A percentile compares a stretch with the other conserved stretches of the same genome.
These are phyloP conservation scores for Tenualosa ilisha DNA, from an alignment of 2,797 vertebrate genomes.

Conservation along the genomic window DNA sequence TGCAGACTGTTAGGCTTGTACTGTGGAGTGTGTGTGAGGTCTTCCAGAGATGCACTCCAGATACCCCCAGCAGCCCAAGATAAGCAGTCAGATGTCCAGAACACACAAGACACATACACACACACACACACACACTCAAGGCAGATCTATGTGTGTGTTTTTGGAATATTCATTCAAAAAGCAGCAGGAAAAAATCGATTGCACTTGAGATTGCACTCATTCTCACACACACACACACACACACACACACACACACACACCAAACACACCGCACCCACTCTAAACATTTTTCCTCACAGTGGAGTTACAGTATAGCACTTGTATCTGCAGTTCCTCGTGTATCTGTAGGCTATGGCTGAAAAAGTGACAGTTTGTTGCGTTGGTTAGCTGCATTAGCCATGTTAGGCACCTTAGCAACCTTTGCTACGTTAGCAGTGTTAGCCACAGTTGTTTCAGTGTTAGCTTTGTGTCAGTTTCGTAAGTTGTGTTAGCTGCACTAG, in stretches of 20 bases:
- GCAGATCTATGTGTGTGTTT: not conserved
- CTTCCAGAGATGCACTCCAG: slow-evolving; percentile 4
- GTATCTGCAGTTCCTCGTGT: not conserved
- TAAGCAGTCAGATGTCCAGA: not conserved
- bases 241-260: not conserved
- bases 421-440: not conserved
- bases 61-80: slow-evolving; percentile 10
- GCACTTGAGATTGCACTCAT: too few species aligned
- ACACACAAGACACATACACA: slow-evolving; percentile 6
- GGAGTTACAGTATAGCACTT: not conserved
- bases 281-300: not conserved
- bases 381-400: not conserved
- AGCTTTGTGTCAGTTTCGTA: not conserved
- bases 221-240: not conserved
- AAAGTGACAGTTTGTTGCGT: too few species aligned
- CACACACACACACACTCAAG: not conserved
- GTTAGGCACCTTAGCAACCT: not conserved
- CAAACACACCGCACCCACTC: not conserved
- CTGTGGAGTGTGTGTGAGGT: not conserved
- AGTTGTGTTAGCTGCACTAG: too few species aligned
- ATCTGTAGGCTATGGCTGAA: too few species aligned
- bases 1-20: not conserved
- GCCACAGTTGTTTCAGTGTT: too few species aligned
- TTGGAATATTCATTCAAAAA: too few species aligned
- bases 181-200: too few species aligned